Percentiles rank a stretch among this genome's conserved stretches.
phyloP scores from a whole-genome alignment of 2,113 vertebrate genomes.

The Notarius lentiginosus region DNA sequence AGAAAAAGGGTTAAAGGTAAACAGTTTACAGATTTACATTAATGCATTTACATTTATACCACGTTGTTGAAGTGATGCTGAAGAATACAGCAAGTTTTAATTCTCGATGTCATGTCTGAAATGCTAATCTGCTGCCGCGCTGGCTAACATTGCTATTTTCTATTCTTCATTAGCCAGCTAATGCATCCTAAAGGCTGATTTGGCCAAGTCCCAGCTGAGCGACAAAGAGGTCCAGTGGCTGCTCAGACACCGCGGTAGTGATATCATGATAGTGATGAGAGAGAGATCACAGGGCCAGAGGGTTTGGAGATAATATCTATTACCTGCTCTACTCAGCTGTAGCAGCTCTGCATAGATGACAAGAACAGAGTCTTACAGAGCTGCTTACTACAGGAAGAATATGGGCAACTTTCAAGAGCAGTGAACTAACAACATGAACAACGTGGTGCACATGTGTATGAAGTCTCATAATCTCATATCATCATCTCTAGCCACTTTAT shows the following conservation, averaged over 20 bases:
- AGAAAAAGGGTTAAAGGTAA: neutral
- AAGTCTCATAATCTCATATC: neutral
- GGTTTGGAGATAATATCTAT: conserved; percentile 20
- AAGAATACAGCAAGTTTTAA: neutral
- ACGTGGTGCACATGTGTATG: neutral
- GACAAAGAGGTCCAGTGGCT: conserved; percentile 7
- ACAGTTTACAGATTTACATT: neutral
- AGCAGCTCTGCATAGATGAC: neutral
- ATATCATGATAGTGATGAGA: conserved; percentile 18
- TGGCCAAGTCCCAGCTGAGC: conserved; percentile 3
- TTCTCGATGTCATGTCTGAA: neutral
- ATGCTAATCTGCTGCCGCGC: neutral
- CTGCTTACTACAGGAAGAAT: neutral
- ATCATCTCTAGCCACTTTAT: too few relatives aligned
- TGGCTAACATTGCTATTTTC: neutral
- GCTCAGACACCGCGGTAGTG: conserved; percentile 6
- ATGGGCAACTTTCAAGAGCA: neutral
- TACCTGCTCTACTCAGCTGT: conserved; percentile 12
- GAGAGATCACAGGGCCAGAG: conserved; percentile 24
- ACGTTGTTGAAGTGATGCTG: neutral
- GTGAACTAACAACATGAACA: neutral
- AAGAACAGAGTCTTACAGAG: conserved; percentile 15
- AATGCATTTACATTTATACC: neutral
- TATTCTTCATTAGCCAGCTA: conserved; percentile 7
- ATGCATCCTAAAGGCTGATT: conserved; percentile 21